Evolutionary conservation across 2,113 vertebrate species (phyloP), one percentile per base, ranked within the genome.

Genomic region (Cromileptes altivelis): DNA sequence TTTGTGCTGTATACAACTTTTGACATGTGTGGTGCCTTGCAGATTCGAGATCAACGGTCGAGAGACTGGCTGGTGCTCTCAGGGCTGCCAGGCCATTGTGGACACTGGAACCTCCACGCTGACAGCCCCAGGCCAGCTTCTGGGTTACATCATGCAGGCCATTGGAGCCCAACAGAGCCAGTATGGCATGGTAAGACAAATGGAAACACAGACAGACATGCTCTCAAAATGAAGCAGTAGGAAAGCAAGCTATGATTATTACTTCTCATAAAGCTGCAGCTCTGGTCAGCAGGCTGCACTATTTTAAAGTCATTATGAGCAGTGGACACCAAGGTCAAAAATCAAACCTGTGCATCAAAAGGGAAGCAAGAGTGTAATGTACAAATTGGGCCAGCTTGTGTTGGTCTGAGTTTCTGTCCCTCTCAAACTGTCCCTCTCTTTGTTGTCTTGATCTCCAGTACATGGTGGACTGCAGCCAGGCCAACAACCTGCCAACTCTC

Each of bases 21-120:
- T 63, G 42, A 3, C 18, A 64, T 60, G 45, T 64, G 40, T 64
- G 27, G 17, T 40, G 17, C 9, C 13, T 45, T 53, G 21, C 56
- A 95, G 95, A 58, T 94, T 95, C 74, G 19, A 76, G 25, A 80
- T 96, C 53, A 81, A 78, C 23, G 90, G 85, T 23, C 83, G 81
- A 50, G 71, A 89, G 50, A 88, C 79, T 3, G 80, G 90, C 65
- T 94, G 85, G 91, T 94, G 93, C 56, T 89, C 90, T 40, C 72
- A 77, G 40, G 94, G 95, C 56, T 96, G 94, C 78, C 95, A 94
- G 86, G 89, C 86, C 6, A 88, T 95, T 13, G 88, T 93, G 23
- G 95, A 96, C 75, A 95, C 94, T 2, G 94, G 94, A 61, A 95
- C 94, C 27, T 94, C 94, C 4, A 72, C 70, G 37, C 89, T 95